A percentile compares a stretch with the other conserved stretches of the same genome.
Evolutionary conservation across 2,113 vertebrate genomes (phyloP).

Genomic region (Caloenas nicobarica): DNA sequence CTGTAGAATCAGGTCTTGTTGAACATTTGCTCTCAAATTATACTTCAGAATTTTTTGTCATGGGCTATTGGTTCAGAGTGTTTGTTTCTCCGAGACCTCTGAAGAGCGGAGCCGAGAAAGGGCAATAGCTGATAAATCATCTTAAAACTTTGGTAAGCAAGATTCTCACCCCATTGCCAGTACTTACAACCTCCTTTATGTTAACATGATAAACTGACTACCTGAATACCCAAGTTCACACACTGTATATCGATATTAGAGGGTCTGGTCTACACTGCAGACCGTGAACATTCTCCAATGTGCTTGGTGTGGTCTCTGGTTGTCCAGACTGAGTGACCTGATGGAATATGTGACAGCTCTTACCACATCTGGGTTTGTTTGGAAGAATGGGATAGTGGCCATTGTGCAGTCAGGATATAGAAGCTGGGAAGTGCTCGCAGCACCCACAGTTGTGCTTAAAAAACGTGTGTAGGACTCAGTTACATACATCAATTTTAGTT

Average conservation of each 20-base stretch:
- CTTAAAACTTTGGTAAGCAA: not conserved
- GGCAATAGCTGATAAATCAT: not conserved
- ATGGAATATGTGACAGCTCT: not conserved
- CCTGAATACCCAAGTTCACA: not conserved
- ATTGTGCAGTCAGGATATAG: not conserved
- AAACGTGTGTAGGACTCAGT: not conserved
- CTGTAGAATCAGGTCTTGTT: not conserved
- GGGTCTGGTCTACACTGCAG: not conserved
- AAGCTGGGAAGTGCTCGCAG: not conserved
- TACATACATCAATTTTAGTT: not conserved
- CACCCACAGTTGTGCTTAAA: not conserved
- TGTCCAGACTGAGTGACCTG: not conserved
- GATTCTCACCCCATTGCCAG: not conserved
- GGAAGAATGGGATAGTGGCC: not conserved
- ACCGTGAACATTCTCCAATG: not conserved
- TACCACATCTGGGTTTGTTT: not conserved
- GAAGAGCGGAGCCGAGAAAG: not conserved
- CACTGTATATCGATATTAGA: not conserved
- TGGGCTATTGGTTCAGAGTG: not conserved
- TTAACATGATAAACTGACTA: not conserved
- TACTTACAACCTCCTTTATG: not conserved
- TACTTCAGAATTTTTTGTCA: not conserved
- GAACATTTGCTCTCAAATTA: not conserved
- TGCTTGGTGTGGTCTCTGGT: not conserved
- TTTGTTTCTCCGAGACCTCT: not conserved